Evolutionary conservation across 2,888 invertebrate species (phyloP).

Genomic region (Pocota personata): DNA sequence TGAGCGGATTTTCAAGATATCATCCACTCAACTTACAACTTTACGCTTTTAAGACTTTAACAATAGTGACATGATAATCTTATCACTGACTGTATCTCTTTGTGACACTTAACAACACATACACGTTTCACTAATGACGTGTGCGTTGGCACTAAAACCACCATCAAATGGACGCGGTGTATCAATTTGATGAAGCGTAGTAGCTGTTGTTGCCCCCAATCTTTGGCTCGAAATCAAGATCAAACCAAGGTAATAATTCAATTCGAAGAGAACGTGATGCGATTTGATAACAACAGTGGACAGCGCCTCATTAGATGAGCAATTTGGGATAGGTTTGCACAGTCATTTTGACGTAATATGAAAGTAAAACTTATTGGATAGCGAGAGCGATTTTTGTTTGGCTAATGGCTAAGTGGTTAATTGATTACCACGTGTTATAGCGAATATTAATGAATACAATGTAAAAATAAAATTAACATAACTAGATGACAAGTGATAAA

Average conservation of each 20-base stretch:
- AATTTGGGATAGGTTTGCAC: not conserved
- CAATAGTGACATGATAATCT: not conserved
- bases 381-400: not conserved
- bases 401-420: not conserved
- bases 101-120: not conserved
- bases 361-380: constrained; percentile 22
- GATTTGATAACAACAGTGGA: constrained; percentile 2
- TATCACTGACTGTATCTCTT: not conserved
- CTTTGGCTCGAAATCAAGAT: constrained; percentile 20
- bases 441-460: not conserved
- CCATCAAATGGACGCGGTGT: not conserved
- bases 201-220: not conserved
- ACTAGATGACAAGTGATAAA: constrained; percentile 43
- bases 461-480: constrained; percentile 31
- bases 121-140: constrained; percentile 1
- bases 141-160: constrained; percentile 9
- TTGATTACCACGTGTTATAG: not conserved
- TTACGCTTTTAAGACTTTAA: no score
- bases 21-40: no score
- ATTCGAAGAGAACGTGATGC: constrained; percentile 26
- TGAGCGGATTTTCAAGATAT: no score
- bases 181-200: not conserved
- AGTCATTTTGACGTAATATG: constrained; percentile 14
- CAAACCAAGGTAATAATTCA: constrained; percentile 18
- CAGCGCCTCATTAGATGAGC: not conserved